phyloP scores from a whole-genome alignment of 2,113 vertebrate species.

The Silurus glanis region DNA sequence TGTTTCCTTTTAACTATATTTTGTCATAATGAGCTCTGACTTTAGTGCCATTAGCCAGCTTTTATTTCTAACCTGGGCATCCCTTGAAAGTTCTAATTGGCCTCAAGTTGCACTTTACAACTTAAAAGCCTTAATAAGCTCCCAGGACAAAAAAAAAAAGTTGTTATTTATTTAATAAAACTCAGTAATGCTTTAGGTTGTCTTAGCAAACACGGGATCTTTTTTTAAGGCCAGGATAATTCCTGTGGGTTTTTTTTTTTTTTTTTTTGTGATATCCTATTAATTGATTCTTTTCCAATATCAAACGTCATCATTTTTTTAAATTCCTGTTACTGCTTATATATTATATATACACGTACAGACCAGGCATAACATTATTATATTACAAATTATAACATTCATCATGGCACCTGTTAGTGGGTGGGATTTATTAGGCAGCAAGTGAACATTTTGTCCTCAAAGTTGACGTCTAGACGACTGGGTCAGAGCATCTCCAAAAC shows the following conservation, averaged over 20 bases:
- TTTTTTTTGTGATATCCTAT: not conserved
- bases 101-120: not conserved
- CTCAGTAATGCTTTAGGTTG: not conserved
- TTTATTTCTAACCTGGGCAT: conserved; percentile 1
- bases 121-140: conserved; percentile 11
- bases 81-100: not conserved
- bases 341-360: too few species aligned
- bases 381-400: too few species aligned
- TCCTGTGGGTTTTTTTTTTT: not conserved
- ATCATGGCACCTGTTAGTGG: too few species aligned
- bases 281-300: not conserved
- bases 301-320: not conserved
- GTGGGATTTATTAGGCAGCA: too few species aligned
- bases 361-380: too few species aligned
- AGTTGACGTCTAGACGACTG: too few species aligned
- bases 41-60: not conserved
- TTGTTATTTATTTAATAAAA: not conserved
- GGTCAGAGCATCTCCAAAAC: too few species aligned
- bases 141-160: not conserved
- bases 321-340: too few species aligned
- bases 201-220: not conserved
- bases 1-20: not conserved
- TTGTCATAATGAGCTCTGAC: not conserved
- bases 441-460: too few species aligned
- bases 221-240: not conserved